phyloP scores from a whole-genome alignment of 1,140 invertebrate genomes.

The Argopecten irradians region DNA sequence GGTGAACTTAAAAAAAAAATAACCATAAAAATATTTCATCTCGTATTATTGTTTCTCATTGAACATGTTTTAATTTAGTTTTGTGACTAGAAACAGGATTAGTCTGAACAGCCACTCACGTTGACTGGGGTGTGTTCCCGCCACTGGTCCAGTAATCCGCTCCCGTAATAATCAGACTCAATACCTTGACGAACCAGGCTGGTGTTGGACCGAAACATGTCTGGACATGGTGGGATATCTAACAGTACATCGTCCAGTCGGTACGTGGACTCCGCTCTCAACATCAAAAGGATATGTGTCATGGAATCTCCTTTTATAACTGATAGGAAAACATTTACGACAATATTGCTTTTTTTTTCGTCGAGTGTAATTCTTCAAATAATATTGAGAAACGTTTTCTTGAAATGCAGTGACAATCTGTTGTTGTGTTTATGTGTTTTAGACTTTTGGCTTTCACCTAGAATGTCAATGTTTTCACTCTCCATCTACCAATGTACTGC shows the following conservation, averaged over 20 bases:
- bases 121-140: not conserved
- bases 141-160: not conserved
- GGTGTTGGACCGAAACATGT: not conserved
- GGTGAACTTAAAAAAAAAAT: no score
- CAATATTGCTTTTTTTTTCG: no score
- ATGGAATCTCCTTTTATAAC: not conserved
- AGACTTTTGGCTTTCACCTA: no score
- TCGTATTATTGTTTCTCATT: not conserved
- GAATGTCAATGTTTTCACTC: no score
- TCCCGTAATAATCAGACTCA: not conserved
- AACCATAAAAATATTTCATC: not conserved
- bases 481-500: no score
- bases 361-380: no score
- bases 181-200: not conserved
- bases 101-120: not conserved
- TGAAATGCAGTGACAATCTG: no score
- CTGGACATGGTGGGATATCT: not conserved
- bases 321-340: not conserved
- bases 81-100: no score
- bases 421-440: no score
- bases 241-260: not conserved
- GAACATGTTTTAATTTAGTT: not conserved
- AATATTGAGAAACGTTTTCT: no score
- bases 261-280: not conserved
- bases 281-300: not conserved